Base-by-base conservation (phyloP, 2,888 invertebrate species). In the Stratiomys singularior region DNA sequence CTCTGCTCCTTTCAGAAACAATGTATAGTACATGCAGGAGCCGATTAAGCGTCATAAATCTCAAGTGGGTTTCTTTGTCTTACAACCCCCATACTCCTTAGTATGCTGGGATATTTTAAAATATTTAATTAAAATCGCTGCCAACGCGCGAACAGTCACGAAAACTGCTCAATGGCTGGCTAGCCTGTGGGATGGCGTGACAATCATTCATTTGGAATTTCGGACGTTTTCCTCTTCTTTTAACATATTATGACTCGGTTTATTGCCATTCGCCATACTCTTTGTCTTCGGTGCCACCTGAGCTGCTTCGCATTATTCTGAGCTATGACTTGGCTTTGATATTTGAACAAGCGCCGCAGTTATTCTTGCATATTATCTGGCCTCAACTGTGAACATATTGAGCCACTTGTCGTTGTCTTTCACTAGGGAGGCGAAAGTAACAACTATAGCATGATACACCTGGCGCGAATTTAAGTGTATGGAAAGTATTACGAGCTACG, bases 381-480 rank as follows among this genome's bases (percentile, higher is more conserved):
- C 69, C 69, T 69, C 47, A 69, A 69, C 46, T 69, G 69, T 30
- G 46, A 69, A 25, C 69, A 69, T 46, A 69, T 46, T 46, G 69
- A 69, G 27, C 47, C 69, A 69, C 69, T 69, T 69, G 30, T 46
- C 69, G 69, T 69, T 69, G 69, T 69, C 46, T 46, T 69, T 69
- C 30, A 46, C 47, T 46, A n/a, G 27, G 13, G 27, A 69, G 46
- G 27, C 46, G 46, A 18, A 25, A 69, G 69, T 46, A 69, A 46
- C 69, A 69, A 46, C 46, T 46, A 47, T 7, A 46, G 23, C 69
- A 69, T 69, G 25, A 69, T 74, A 74, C 74, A 74, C 74, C 74
- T 74, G 74, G 74, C 74, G 74, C 60, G 74, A 74, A 74, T 74
- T 74, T 58, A 60, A 74, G 74, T 74, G 37, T 13, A 60, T 74